Base-by-base conservation (phyloP, 37 sponge, comb jelly and placozoan genomes). In the Haliclona indistincta region DNA sequence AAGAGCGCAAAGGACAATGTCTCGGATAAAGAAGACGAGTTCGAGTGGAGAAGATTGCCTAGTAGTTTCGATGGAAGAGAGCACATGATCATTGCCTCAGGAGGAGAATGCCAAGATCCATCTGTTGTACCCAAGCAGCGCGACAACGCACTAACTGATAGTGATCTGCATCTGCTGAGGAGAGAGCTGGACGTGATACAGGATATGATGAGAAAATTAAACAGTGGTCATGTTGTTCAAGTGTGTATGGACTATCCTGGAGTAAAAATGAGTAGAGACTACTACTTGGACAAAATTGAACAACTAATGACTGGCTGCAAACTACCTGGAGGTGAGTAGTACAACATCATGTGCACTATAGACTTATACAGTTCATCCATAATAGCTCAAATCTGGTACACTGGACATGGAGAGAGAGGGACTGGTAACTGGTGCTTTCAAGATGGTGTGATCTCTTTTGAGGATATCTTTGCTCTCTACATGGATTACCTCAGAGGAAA, bases 381-480 rank as follows among this genome's bases (percentile, higher is more conserved):
- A 47, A 47, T 47, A 47, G 15, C 51, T 47, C 10, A 17, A 47
- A 47, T 47, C 15, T 47, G 51, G 51, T 47, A 47, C 51, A 47
- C 51, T 47, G 51, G 51, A 17, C 70, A 54, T 64, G 43, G 90
- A 3, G 75, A 67, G 83, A 67, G 67, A 60, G 63, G 40, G 37
- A 83, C 93, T 23, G 93, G 93, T 38, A 84, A 86, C 77, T 91
- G 93, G 93, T 87, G 93, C 52, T 91, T 91, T 56, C 41, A 74
- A 51, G 91, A 81, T 71, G 86, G 81, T 39, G 63, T 64, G 56
- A 80, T 90, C 54, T 68, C 74, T 30, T 78, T 89, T 53, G 73
- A 70, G n/a, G 89, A 89, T 32, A 38, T 89, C 17, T 11, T 75
- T 42, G 19, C 25, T 2, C 79, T 89, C 60, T 89, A 89, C 64